These are phyloP conservation scores for Drosophila mayaguana DNA, from an alignment of 2,888 invertebrate species.

Conservation along the genomic window DNA sequence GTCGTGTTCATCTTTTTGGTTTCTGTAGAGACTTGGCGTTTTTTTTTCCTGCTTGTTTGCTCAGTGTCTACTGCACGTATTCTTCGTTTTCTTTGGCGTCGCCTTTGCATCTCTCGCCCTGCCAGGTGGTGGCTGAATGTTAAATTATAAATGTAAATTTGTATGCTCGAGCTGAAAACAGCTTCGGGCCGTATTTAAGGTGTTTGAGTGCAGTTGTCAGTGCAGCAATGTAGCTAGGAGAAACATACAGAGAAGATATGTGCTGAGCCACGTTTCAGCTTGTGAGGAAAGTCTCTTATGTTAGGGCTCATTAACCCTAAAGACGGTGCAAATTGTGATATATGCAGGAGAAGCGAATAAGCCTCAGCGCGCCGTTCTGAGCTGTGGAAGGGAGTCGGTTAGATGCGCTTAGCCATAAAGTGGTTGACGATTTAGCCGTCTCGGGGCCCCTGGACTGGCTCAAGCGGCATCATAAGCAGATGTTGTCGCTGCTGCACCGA, in stretches of 20 bases:
- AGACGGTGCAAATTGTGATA: slow-evolving; percentile 19
- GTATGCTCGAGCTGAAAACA: slow-evolving; percentile 59
- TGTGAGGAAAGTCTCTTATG: slow-evolving; percentile 4
- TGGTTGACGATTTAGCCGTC: slow-evolving; percentile 3
- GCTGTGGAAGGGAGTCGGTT: background rate
- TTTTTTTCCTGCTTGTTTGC: slow-evolving; percentile 11
- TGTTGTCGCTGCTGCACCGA: slow-evolving; percentile 35
- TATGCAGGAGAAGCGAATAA: slow-evolving; percentile 1
- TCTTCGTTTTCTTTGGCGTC: slow-evolving; percentile 13
- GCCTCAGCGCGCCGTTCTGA: background rate
- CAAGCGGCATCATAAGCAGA: slow-evolving; percentile 1
- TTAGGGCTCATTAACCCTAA: slow-evolving; percentile 28
- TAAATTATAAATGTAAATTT: slow-evolving; percentile 68
- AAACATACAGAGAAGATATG: background rate
- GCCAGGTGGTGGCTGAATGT: slow-evolving; percentile 39
- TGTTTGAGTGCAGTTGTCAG: slow-evolving; percentile 32
- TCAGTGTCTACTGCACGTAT: slow-evolving; percentile 17
- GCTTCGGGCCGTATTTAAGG: slow-evolving; percentile 53
- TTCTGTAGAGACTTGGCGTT: background rate
- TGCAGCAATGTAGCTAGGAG: background rate
- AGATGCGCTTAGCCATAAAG: slow-evolving; percentile 22
- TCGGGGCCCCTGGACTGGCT: background rate
- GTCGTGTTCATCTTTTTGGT: slow-evolving; percentile 8
- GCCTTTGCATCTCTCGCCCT: slow-evolving; percentile 3
- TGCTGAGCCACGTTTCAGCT: background rate